Conservation (phyloP, 2,888 invertebrate genomes). For the Blomia tropicalis region DNA sequence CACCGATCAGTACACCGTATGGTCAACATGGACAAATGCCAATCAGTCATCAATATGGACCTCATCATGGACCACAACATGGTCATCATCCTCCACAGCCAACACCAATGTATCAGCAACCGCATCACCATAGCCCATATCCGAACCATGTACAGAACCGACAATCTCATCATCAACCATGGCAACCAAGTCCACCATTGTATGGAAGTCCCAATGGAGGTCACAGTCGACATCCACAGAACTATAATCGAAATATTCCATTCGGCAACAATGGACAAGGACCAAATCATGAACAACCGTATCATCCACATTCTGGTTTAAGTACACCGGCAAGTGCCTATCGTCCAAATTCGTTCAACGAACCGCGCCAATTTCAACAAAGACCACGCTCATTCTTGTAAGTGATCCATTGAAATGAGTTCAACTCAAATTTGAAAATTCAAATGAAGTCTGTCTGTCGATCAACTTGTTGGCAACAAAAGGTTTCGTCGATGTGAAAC, state of each 20-base stretch:
- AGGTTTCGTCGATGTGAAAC: too few species aligned
- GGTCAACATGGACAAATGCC: too few species aligned
- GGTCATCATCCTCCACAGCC: background rate
- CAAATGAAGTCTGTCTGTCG: too few species aligned
- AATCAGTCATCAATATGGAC: slow-evolving; percentile 6
- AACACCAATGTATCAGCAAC: too few species aligned
- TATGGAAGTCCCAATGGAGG: background rate
- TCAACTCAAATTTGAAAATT: too few species aligned
- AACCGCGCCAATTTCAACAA: slow-evolving; percentile 3
- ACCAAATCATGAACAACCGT: too few species aligned
- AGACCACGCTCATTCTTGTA: background rate
- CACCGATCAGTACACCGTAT: background rate
- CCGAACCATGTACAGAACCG: background rate
- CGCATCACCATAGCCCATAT: background rate
- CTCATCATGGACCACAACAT: background rate
- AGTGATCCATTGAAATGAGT: too few species aligned
- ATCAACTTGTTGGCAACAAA: too few species aligned
- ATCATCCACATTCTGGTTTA: background rate
- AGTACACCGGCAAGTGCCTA: background rate
- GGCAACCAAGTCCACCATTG: background rate
- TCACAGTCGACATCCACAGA: background rate
- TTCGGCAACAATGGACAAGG: background rate
- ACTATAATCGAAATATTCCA: background rate
- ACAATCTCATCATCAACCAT: background rate
- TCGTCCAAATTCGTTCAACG: slow-evolving; percentile 4